Evolutionary conservation across 2,797 vertebrate genomes (phyloP).

Genomic region (Megalops cyprinoides): DNA sequence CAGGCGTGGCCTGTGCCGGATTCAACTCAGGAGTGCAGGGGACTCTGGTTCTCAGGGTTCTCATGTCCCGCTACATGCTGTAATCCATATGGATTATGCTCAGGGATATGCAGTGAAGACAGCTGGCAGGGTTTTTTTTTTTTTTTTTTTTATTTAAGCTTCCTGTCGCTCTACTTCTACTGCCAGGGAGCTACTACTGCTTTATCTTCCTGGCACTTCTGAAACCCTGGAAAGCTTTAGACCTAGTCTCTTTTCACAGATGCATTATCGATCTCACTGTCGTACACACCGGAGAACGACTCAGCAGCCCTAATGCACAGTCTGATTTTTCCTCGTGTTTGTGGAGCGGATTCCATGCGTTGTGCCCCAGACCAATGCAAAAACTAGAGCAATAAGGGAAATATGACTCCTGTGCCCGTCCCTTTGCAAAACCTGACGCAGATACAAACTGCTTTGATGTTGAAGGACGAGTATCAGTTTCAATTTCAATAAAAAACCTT

Average conservation of each 20-base stretch:
- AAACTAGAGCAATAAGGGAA: background rate
- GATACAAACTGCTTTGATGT: background rate
- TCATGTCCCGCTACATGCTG: slow-evolving; percentile 29
- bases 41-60: slow-evolving; percentile 35
- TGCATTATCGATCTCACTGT: background rate
- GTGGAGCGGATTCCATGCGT: too few relatives aligned
- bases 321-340: background rate
- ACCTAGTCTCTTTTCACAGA: background rate
- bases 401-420: background rate
- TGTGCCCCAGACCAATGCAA: background rate
- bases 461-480: background rate
- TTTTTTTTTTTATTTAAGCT: background rate
- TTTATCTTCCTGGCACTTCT: background rate
- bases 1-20: too few relatives aligned
- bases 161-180: slow-evolving; percentile 5
- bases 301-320: background rate
- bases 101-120: slow-evolving; percentile 28
- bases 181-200: background rate
- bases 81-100: slow-evolving; percentile 48
- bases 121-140: slow-evolving; percentile 28
- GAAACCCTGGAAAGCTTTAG: background rate
- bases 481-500: background rate
- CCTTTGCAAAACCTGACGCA: background rate
- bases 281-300: background rate
- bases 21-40: background rate